A percentile compares a stretch with the other conserved stretches of the same genome.
Evolutionary conservation across 2,797 vertebrate species (phyloP).

Genomic region (Glyptemys insculpta): DNA sequence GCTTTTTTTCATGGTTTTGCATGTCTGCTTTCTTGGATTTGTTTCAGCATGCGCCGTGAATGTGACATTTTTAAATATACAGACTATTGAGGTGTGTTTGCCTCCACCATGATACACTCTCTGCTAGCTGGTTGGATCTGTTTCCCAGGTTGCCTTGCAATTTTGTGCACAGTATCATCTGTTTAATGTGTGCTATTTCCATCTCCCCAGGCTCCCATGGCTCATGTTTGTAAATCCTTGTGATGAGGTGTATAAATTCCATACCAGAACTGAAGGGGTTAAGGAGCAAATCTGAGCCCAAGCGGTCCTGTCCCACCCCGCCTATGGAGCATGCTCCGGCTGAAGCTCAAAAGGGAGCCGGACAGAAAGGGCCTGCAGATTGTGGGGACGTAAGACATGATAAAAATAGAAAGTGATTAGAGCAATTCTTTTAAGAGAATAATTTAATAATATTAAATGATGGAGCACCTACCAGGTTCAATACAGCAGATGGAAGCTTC

Average conservation of each 20-base stretch:
- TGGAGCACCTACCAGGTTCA: too few relatives aligned
- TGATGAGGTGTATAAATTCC: neutral
- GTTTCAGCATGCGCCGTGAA: neutral
- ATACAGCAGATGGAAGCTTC: too few relatives aligned
- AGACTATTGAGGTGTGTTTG: neutral
- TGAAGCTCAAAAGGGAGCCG: neutral
- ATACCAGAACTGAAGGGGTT: neutral
- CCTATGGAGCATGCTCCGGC: neutral
- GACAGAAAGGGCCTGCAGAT: neutral
- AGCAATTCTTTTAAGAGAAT: too few relatives aligned
- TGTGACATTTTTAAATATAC: neutral
- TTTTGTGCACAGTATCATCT: neutral
- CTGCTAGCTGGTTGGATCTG: neutral
- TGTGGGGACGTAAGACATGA: too few relatives aligned
- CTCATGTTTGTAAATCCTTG: neutral
- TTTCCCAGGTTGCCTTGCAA: neutral
- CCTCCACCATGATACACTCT: neutral
- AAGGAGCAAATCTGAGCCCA: neutral
- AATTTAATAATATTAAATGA: too few relatives aligned
- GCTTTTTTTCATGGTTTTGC: neutral
- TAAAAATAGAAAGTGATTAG: too few relatives aligned
- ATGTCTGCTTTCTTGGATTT: neutral
- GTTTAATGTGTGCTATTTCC: neutral
- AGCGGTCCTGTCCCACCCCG: neutral
- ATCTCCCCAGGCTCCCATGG: neutral